These are phyloP conservation scores for Desoria tigrina DNA, from an alignment of 2,888 invertebrate genomes.

Conservation along the genomic window DNA sequence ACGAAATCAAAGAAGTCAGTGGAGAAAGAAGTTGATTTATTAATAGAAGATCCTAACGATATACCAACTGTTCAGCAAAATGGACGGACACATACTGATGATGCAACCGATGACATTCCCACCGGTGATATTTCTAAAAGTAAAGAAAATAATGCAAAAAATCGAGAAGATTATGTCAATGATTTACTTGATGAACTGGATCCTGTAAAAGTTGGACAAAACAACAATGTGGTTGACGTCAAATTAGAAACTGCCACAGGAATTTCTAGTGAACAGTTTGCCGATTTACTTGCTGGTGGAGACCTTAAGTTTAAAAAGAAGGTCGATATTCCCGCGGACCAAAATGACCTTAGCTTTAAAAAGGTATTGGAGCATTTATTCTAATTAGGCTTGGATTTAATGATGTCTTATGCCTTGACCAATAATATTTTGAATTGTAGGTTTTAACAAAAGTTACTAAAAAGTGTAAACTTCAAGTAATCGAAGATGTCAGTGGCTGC, in stretches of 20 bases:
- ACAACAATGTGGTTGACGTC: neutral
- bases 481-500: slow-evolving; percentile 22
- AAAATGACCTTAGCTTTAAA: slow-evolving; percentile 18
- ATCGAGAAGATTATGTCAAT: slow-evolving; percentile 25
- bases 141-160: slow-evolving; percentile 19
- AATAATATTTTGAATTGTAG: slow-evolving; percentile 8
- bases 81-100: slow-evolving; percentile 10
- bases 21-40: slow-evolving; percentile 43
- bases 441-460: slow-evolving; percentile 21
- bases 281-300: slow-evolving; percentile 24
- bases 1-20: slow-evolving; percentile 28
- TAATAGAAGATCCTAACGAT: slow-evolving; percentile 34
- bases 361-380: no score
- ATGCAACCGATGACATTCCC: neutral
- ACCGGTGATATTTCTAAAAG: neutral
- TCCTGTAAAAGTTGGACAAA: slow-evolving; percentile 11
- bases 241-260: neutral
- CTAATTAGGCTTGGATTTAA: no score
- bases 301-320: slow-evolving; percentile 24
- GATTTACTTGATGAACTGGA: slow-evolving; percentile 26
- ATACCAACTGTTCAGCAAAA: slow-evolving; percentile 24
- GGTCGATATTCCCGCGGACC: slow-evolving; percentile 19
- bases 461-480: slow-evolving; percentile 28
- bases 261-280: slow-evolving; percentile 21
- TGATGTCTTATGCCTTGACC: no score